Base-by-base conservation (phyloP, 2,888 invertebrate species). In the Mylabris sibirica region DNA sequence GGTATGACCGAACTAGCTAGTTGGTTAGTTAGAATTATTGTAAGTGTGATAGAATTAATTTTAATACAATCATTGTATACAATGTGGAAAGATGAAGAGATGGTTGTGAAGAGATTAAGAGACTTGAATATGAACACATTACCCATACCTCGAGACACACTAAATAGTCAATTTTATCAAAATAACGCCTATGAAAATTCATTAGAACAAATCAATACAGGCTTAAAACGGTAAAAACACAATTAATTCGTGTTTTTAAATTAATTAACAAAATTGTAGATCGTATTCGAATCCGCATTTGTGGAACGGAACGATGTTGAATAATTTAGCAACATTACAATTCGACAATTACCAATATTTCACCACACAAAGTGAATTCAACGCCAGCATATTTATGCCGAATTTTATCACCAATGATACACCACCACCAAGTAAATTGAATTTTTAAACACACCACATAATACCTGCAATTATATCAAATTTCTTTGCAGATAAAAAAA, bases 81-180 rank as follows among this genome's bases (percentile, higher is more conserved):
- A 24, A 79, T 83, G 30, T 88, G 88, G 88, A 86, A 86, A 75
- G 87, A 88, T 75, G 88, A 88, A 76, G 86, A 87, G 75, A 77
- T 86, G 53, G 84, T 87, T 12, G 77, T 84, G 63, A 84, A 85
- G 70, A 82, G 87, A 74, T 76, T 87, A 68, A 83, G 85, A 74
- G 86, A 86, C 76, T 81, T 87, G 68, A 86, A 84, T 68, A 83
- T 86, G 82, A 77, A 81, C 9, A 78, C 81, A 62, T 78, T 83
- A 62, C 79, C 82, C 6, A 80, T 82, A 64, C 73, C 77, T n/a
- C 60, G 74, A n/a, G 76, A 78, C n/a, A 69, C 73, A 49, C 38
- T 82, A 59, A 81, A 80, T 73, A 80, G 78, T 72, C 81, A 79
- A 68, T 81, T 76, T 76, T 84, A 84, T 75, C 84, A 84, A 74